Percentiles rank a stretch among this genome's conserved stretches.
These are phyloP conservation scores for Athene noctua DNA, from an alignment of 2,113 vertebrate genomes.

Conservation along the genomic window DNA sequence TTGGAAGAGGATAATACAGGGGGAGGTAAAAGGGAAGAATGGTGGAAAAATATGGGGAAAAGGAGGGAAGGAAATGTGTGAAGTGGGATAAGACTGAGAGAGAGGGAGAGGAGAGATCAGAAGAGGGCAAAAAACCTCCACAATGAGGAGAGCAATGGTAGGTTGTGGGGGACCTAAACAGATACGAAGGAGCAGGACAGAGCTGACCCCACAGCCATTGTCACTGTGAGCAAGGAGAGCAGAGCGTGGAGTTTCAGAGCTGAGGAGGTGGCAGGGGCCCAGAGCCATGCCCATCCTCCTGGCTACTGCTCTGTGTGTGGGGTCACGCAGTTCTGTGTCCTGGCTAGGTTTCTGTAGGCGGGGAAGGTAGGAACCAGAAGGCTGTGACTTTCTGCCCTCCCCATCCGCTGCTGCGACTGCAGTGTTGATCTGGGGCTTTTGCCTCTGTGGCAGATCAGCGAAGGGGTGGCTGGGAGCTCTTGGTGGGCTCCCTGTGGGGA, in stretches of 20 bases:
- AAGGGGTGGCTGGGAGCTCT: not conserved
- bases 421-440: not conserved
- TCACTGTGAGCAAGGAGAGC: no score
- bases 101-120: not conserved
- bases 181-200: not conserved
- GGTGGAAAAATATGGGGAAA: not conserved
- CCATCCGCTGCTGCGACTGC: not conserved
- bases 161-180: not conserved
- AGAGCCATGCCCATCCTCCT: not conserved
- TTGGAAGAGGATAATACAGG: not conserved
- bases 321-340: not conserved
- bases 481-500: not conserved
- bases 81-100: not conserved
- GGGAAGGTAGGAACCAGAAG: not conserved
- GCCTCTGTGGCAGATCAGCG: fast-evolving
- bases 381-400: not conserved
- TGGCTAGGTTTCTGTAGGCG: not conserved
- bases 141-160: no score
- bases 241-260: not conserved
- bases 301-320: not conserved
- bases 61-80: not conserved
- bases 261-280: not conserved
- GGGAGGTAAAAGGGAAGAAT: not conserved
- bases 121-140: fast-evolving
- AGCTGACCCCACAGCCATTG: not conserved